Evolutionary conservation across 2,888 invertebrate genomes (phyloP), one percentile per base, ranked within the genome.

Genomic region (Opisthograptis luteolata): DNA sequence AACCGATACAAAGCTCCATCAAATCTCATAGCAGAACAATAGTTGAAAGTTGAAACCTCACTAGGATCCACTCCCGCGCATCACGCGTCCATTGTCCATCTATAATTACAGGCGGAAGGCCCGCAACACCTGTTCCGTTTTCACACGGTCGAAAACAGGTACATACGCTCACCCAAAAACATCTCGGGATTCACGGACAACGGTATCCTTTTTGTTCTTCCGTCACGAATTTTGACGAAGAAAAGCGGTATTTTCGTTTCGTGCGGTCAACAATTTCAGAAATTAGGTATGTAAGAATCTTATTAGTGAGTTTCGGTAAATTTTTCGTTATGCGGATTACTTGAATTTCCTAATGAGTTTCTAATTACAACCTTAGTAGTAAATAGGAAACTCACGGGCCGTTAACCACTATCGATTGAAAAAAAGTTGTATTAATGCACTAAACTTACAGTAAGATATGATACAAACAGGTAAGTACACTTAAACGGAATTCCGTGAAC

Each of bases 131-230:
- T 90, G 89, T 90, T 87, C 79, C 65, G 75, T 82, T 83, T 89
- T 90, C 90, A 89, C 90, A 90, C 90, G 87, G 72, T 79, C 77
- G 55, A 59, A 68, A 73, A 78, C 88, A 87, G 87, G 87, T 86
- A 85, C 74, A 8, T 24, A n/a, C n/a, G 67, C 66, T 67, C 68
- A 70, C 63, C 71, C 73, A 66, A 66, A 61, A 75, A 62, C 68
- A 66, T 30, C 28, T n/a, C n/a, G n/a, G 67, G 24, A 17, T 76
- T 75, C 69, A 74, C 72, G 79, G 79, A 80, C 83, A 77, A 69
- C 72, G 64, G 68, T 82, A 86, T 76, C 73, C 76, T 76, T 82
- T 84, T 84, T 83, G 79, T 81, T 84, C 75, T 73, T 62, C 69
- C 67, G 70, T 70, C 66, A 63, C 58, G 56, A 47, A 42, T 34